Percentiles rank a stretch among this genome's conserved stretches.
phyloP scores from a whole-genome alignment of 2,797 vertebrate genomes.

The Psittacula derbiana region DNA sequence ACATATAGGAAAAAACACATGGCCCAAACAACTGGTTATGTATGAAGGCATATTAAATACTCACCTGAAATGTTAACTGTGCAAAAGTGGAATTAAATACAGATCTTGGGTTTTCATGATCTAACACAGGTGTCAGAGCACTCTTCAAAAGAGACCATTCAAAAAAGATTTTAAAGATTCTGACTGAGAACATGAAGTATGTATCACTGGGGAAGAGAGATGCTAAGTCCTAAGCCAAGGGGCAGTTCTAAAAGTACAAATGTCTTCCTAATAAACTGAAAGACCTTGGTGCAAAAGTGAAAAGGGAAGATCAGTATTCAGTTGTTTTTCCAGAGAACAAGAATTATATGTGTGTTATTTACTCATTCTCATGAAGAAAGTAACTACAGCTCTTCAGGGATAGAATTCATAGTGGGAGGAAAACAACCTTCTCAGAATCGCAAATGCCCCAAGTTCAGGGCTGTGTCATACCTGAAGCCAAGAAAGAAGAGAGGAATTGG shows the following conservation, averaged over 20 bases:
- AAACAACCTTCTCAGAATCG: not conserved
- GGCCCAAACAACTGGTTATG: not conserved
- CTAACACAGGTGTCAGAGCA: not conserved
- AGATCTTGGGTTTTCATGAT: slow-evolving; percentile 26
- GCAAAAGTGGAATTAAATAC: slow-evolving; percentile 29
- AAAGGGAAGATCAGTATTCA: not conserved
- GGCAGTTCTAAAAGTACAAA: not conserved
- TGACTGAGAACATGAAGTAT: not conserved
- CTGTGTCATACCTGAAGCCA: not conserved
- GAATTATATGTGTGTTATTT: not conserved
- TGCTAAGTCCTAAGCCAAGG: not conserved
- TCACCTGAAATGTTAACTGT: not conserved
- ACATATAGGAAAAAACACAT: not conserved
- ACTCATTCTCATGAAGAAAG: not conserved
- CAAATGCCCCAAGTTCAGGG: not conserved
- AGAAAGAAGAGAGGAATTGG: not conserved
- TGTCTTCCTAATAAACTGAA: not conserved
- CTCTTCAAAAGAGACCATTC: slow-evolving; percentile 57
- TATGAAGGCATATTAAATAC: not conserved
- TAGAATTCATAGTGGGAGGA: not conserved
- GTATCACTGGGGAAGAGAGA: not conserved
- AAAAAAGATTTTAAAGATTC: not conserved
- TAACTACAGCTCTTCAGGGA: not conserved
- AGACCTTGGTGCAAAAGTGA: not conserved
- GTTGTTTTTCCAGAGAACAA: not conserved